Evolutionary conservation across 2,888 invertebrate species (phyloP), one percentile per base, ranked within the genome.

Genomic region (Ommatoiulus sabulosus): DNA sequence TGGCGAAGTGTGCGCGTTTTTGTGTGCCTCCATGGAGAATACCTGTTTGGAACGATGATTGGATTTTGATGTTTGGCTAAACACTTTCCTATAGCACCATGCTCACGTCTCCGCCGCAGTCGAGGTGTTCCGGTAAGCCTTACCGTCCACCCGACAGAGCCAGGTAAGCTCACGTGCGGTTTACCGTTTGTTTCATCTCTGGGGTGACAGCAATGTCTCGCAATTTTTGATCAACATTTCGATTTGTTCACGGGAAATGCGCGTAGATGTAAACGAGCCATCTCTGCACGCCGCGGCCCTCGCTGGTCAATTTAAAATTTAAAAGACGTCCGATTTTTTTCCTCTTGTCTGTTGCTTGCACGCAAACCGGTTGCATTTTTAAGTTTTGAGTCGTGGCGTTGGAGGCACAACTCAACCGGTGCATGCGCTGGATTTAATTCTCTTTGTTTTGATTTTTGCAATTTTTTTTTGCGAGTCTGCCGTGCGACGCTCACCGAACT

Each of bases 141-240:
- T 80, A 80, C 80, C 80, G 80, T 12, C 10, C 80, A 80, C 80
- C 80, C 35, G 80, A 80, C 80, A 35, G 80, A 35, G 35, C 80
- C 8, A 80, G 80, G 80, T 80, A 80, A 80, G 80, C 80, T 80
- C 80, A 80, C 80, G 80, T 80, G 80, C 80, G 24, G 35, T 35
- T 35, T 4, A 3, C n/a, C n/a, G 5, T 63, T 63, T 72, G 72
- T n/a, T 20, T 15, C n/a, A 20, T 20, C n/a, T 63, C 63, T 20
- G 63, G 72, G 6, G 24, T 72, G 72, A 72, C 72, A 20, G 8
- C 24, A 24, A 24, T 10, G 1, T 17, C 17, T 52, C 48, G 15
- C 1, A 52, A 63, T 6, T 20, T 63, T 7, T 7, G 5, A 72
- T 20, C 20, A 7, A 20, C 6, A 20, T n/a, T 72, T 72, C 24